These are phyloP conservation scores for Drosophila kokeensis DNA, from an alignment of 2,888 invertebrate species.

Conservation along the genomic window DNA sequence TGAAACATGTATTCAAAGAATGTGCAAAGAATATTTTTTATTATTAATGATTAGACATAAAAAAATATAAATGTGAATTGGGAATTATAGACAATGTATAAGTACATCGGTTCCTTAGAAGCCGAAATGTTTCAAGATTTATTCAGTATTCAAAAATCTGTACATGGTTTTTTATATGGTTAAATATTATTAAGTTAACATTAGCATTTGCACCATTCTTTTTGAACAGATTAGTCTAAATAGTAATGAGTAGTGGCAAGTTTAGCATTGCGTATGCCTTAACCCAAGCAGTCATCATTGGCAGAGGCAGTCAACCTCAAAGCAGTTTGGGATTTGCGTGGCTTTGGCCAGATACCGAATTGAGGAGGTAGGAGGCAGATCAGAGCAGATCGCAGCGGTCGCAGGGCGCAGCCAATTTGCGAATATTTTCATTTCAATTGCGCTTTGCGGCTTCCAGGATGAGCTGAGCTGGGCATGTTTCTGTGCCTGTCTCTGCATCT, in stretches of 20 bases:
- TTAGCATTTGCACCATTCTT: background rate
- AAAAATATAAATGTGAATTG: background rate
- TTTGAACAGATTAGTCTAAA: background rate
- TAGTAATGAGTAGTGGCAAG: background rate
- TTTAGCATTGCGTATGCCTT: background rate
- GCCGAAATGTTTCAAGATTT: background rate
- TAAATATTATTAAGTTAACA: background rate
- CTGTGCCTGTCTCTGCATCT: slow-evolving; percentile 29
- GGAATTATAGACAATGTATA: background rate
- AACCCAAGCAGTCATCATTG: slow-evolving; percentile 13
- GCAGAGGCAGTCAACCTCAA: slow-evolving; percentile 19
- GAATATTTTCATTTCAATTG: slow-evolving; percentile 83
- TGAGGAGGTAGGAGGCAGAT: slow-evolving; percentile 11
- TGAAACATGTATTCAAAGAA: background rate
- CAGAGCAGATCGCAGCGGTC: slow-evolving; percentile 38
- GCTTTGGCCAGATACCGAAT: slow-evolving; percentile 22
- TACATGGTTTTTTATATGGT: background rate
- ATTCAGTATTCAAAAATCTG: background rate
- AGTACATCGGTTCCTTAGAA: background rate
- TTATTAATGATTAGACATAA: background rate
- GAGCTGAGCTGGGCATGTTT: slow-evolving; percentile 21
- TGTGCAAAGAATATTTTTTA: background rate
- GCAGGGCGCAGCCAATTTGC: slow-evolving; percentile 82
- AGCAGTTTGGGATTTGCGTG: slow-evolving; percentile 53
- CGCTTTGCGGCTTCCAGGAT: slow-evolving; percentile 66